Evolutionary conservation across 2,888 invertebrate genomes (phyloP), one percentile per base, ranked within the genome.

Genomic region (Proisotoma minuta): DNA sequence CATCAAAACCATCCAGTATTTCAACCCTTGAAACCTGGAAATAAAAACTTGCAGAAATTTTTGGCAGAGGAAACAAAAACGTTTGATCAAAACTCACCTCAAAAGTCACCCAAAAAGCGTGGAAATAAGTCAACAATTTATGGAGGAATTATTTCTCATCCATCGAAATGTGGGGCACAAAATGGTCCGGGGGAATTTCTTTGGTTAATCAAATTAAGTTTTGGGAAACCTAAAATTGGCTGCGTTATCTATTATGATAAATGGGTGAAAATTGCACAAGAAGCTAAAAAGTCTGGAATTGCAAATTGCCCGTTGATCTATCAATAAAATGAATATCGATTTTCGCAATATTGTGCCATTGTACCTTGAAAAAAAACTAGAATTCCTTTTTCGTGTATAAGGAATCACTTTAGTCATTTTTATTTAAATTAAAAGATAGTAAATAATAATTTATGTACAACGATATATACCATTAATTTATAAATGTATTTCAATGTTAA

Each of bases 211-310:
- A 63, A 66, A 23, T 52, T 66, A 28, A 56, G 66, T 24, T 66
- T 66, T 26, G 66, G 63, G 18, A 27, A 49, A 47, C 66, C 66
- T 3, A 58, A 63, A 54, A 59, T 61, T 1, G 57, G 54, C 20
- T 66, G 66, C 29, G 66, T 63, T n/a, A 18, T 66, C 22, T 63
- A 66, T 34, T 66, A 63, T 63, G 63, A 66, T 51, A 61, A 56
- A 40, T 66, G 66, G 66, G 57, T 52, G 8, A 23, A 47, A n/a
- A 12, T 66, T 24, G 66, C 63, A 1, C 49, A 54, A 27, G 24
- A 15, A 24, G 63, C 63, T 12, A 47, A 8, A 15, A 26, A 48
- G n/a, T 39, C 54, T 18, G 59, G 52, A 18, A 26, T 47, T 12
- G 51, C 59, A 53, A 51, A 29, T 34, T 63, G 63, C 51, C 63